Base-by-base conservation (phyloP, 2,888 invertebrate genomes). In the Dicranocentrus wangi region DNA sequence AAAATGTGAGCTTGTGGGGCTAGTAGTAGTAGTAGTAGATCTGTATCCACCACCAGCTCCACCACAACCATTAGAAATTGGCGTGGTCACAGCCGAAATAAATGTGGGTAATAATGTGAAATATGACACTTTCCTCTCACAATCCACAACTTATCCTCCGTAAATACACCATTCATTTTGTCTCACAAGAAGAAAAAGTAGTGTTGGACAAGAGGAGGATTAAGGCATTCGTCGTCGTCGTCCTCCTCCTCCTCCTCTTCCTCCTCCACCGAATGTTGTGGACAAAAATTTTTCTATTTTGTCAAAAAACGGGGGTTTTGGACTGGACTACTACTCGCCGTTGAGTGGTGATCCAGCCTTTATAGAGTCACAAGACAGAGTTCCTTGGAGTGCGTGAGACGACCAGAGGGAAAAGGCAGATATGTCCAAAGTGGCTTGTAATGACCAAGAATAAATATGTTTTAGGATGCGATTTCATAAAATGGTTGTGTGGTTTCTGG, bases 401-500 rank as follows among this genome's bases (percentile, higher is more conserved):
- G n/a, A n/a, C n/a, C n/a, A 32, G 32, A 32, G 10, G 32, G 10
- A 32, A 32, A 32, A 32, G 60, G 61, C 60, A 63, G 73, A 73
- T 73, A n/a, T 73, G 73, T 65, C 39, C 32, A 61, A 61, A 61
- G 61, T 61, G 61, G 61, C 28, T 61, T 61, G 61, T 61, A 68
- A 68, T 68, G 68, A 68, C 53, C 68, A 68, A 8, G 23, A 51
- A 47, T 66, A 60, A 60, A 61, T 61, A 61, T 61, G 61, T 32
- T 61, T 55, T 32, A 61, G 61, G 61, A 61, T 61, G 32, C 61
- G 32, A 61, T 61, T 61, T 61, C 28, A 61, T 28, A 61, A 58
- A 28, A 28, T 27, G 28, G 28, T 61, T 27, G 70, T 60, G 70
- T 60, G 70, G 58, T 19, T 58, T 3, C 51, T 61, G 28, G 61